Conservation (phyloP, 2,113 vertebrate genomes). For the Salvator merianae region DNA sequence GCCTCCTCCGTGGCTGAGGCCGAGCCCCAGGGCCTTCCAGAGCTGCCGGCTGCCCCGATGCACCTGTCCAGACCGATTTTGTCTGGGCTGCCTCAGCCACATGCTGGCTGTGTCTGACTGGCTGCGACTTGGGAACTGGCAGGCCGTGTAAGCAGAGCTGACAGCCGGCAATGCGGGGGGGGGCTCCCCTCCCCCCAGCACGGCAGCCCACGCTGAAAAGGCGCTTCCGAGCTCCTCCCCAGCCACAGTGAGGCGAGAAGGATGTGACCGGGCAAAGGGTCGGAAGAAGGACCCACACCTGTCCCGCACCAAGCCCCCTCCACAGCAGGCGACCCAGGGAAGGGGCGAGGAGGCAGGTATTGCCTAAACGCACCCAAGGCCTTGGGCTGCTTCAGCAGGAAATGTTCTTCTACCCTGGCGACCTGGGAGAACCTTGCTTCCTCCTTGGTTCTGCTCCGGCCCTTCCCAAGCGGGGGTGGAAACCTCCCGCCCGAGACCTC, state of each 20-base stretch:
- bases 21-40: no score
- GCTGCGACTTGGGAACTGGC: neutral
- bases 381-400: neutral
- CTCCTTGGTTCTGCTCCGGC: neutral
- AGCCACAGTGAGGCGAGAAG: neutral
- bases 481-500: neutral
- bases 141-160: neutral
- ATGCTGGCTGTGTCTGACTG: neutral
- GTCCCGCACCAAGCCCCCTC: neutral
- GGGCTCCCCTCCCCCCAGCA: rapidly evolving
- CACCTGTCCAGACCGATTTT: neutral
- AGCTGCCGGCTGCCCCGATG: neutral
- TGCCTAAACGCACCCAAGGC: neutral
- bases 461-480: neutral
- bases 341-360: no score
- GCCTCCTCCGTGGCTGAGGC: neutral
- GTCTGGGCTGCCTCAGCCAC: neutral
- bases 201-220: neutral
- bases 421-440: neutral
- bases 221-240: neutral
- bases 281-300: neutral
- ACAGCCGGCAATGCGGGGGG: neutral
- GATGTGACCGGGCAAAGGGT: neutral
- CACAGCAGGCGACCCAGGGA: neutral
- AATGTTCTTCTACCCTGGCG: neutral